phyloP scores from a whole-genome alignment of 1,140 invertebrate genomes.

The Drosophila elegans region DNA sequence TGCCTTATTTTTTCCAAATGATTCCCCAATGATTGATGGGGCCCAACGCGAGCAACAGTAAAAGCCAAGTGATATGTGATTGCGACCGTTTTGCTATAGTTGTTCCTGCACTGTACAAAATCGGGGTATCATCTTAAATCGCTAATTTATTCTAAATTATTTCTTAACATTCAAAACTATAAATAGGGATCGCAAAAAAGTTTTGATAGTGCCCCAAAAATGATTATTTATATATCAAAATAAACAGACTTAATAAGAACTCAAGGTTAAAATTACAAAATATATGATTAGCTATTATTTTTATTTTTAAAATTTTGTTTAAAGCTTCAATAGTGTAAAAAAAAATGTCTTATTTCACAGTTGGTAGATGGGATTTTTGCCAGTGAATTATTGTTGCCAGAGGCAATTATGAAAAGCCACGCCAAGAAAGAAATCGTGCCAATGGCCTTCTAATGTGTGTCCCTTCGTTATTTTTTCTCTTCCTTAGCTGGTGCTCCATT shows the following conservation, averaged over 20 bases:
- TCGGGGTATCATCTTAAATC: no score
- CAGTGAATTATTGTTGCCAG: constrained; percentile 49
- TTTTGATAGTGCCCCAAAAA: no score
- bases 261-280: no score
- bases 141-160: no score
- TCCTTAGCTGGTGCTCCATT: constrained; percentile 9
- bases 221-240: no score
- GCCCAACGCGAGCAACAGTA: constrained; percentile 15
- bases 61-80: constrained; percentile 41
- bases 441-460: constrained; percentile 58
- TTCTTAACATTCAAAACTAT: no score
- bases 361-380: neutral
- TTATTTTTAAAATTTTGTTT: no score
- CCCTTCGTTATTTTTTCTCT: neutral
- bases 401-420: constrained; percentile 64
- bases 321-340: no score
- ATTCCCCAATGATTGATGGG: constrained; percentile 57
- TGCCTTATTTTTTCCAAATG: constrained; percentile 42
- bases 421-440: constrained; percentile 59
- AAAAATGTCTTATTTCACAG: no score
- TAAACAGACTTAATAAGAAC: no score
- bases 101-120: constrained; percentile 15
- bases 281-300: no score
- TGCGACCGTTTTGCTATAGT: constrained; percentile 25
- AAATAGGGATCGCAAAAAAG: no score